Evolutionary conservation across 2,888 invertebrate species (phyloP), one percentile per base, ranked within the genome.

Genomic region (Cabera pusaria): DNA sequence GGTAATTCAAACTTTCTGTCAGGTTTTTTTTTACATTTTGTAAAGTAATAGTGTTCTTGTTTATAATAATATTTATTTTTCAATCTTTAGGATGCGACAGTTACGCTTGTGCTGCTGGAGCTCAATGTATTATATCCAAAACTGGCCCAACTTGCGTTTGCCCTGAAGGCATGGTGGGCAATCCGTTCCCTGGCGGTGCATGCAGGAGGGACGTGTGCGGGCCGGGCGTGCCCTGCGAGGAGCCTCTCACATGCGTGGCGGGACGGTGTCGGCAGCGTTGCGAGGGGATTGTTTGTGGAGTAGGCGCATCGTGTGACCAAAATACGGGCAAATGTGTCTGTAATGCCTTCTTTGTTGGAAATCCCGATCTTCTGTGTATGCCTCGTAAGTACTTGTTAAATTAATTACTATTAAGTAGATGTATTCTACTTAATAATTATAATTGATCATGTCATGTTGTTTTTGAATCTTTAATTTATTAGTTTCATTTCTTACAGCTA

Each of bases 241-340:
- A 93, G 27, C 95, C 95, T 0, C 92, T 94, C 58, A 92, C 95
- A 1, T 97, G 97, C 70, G 94, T 97, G 45, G 93, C 94, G 8
- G 97, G 97, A 11, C 92, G 97, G 44, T 97, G 97, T 72, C 95
- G 96, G 64, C 94, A 96, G 64, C 92, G 96, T 6, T 97, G 97
- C 66, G 96, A 96, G 56, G 94, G 94, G 17, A 91, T 96, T 5
- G 93, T 96, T 6, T 97, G 97, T 65, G 97, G 97, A 3, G 92
- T 97, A 17, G 97, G 97, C 3, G 97, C 97, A 6, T 92, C 93
- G 29, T 97, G 97, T 68, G 94, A 97, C 65, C 92, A 92, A 58
- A 89, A 91, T 32, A 93, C 93, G 14, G 96, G 96, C 49, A 94
- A 93, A 80, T 97, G 97, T 74, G 91, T 95, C 25, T 97, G 97